Evolutionary conservation across 2,888 invertebrate genomes (phyloP).

Genomic region (Smittia aterrima): DNA sequence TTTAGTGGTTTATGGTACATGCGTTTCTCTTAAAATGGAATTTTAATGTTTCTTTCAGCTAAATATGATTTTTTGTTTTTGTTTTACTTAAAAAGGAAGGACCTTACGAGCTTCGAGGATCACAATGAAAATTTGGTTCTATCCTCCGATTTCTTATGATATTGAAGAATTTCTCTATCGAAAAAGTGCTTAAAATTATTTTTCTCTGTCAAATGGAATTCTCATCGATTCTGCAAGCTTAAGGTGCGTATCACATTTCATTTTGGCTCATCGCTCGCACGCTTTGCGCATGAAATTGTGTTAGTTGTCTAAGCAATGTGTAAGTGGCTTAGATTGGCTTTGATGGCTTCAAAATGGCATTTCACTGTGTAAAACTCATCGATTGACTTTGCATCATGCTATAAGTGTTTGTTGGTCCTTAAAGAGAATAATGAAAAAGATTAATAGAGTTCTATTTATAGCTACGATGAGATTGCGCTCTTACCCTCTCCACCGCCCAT

Average conservation of each 20-base stretch:
- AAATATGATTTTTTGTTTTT: not conserved
- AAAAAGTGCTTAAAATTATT: no score
- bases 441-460: not conserved
- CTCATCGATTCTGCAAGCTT: no score
- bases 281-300: not conserved
- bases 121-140: no score
- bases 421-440: slow-evolving; percentile 3
- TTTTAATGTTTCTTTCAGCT: not conserved
- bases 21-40: not conserved
- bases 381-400: slow-evolving; percentile 37
- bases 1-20: no score
- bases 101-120: no score
- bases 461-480: no score
- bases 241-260: slow-evolving; percentile 32
- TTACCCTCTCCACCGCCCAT: slow-evolving; percentile 9
- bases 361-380: slow-evolving; percentile 32
- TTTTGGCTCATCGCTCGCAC: slow-evolving; percentile 18
- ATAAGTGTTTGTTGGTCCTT: slow-evolving; percentile 29
- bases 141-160: no score
- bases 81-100: no score
- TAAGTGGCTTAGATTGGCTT: not conserved
- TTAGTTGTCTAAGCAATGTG: no score
- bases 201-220: no score
- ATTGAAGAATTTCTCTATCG: no score
- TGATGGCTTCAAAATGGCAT: not conserved